Base-by-base conservation (phyloP, 1,140 invertebrate genomes). In the Cotesia glomerata region DNA sequence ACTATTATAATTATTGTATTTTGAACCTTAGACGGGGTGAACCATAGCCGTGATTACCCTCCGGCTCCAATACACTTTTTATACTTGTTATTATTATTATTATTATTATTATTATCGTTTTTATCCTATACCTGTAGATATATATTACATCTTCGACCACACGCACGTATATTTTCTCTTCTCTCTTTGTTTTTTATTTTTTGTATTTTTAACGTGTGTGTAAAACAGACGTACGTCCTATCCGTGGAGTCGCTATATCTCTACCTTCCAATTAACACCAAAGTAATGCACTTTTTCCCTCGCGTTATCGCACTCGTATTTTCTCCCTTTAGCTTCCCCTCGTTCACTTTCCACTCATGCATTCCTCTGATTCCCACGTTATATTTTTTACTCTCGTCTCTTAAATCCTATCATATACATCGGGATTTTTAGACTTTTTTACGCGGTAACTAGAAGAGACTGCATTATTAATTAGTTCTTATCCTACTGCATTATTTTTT, bases 191-290 rank as follows among this genome's bases (percentile, higher is more conserved):
- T 26, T 26, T 26, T 26, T 26, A 26, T 2, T 26, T 26, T 26
- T 26, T 26, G 26, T 26, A 26, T 26, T 26, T 26, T 26, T 26
- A 26, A 26, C 26, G 26, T 26, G 26, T 26, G 26, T 26, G 26
- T 26, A 26, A 26, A 45, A 45, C 26, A 32, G 8, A 61, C 18
- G 13, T 39, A 39, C 14, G 65, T 26, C n/a, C n/a, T n/a, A n/a
- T n/a, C 52, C 39, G 14, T 49, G 11, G 8, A 49, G 16, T 54
- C 65, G n/a, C 39, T 34, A 49, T 49, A 26, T 18, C 18, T n/a
- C 51, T 35, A 14, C 62, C 62, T 67, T 67, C 65, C 65, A 67
- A 67, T 67, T 67, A 67, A 67, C 65, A 67, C 65, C 49, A 18
- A 34, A 67, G 65, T 67, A 67, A 67, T 49, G 49, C 65, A 67